Base-by-base conservation (phyloP, 2,888 invertebrate genomes). In the Drosophila putrida region DNA sequence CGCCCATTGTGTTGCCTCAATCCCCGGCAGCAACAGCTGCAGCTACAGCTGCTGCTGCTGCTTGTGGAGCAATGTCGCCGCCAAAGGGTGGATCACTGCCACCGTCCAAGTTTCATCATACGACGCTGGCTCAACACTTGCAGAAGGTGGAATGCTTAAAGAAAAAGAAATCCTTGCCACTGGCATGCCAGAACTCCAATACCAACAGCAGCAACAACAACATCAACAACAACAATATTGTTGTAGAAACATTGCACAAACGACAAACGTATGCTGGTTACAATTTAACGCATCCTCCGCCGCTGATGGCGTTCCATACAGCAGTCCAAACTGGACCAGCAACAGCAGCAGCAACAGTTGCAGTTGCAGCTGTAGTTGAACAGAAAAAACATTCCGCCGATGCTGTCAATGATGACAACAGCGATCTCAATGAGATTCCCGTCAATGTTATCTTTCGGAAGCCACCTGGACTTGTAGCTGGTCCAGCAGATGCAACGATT, bases 71-170 rank as follows among this genome's bases (percentile, higher is more conserved):
- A 36, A 73, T 65, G 69, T 78, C 78, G 44, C 79, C 82, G 44
- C 84, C 84, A 25, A 82, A 82, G 41, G 80, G 67, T 33, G 87
- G 81, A 0, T 64, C 90, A 9, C 61, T 91, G 73, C 91, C 91
- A 44, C 91, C 91, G 33, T 91, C 91, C n/a, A 92, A 92, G 71
- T 91, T 91, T 69, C 91, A 92, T 78, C 90, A 91, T 70, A 92
- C 89, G 39, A 91, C 91, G 15, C 67, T 91, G 75, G 92, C 92
- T 31, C 91, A 91, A 58, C 92, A 91, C 70, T 68, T 91, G 68
- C 91, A 92, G 63, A 91, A 91, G 72, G 90, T 91, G 6, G 90
- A 91, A 70, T 91, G 91, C 66, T 71, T 91, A 8, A 90, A 90
- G 47, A 90, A 91, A 53, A 81, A 90, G 43, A 91, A 90, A 55